Conservation (phyloP, 2,797 vertebrate genomes). For the Heliangelus exortis region DNA sequence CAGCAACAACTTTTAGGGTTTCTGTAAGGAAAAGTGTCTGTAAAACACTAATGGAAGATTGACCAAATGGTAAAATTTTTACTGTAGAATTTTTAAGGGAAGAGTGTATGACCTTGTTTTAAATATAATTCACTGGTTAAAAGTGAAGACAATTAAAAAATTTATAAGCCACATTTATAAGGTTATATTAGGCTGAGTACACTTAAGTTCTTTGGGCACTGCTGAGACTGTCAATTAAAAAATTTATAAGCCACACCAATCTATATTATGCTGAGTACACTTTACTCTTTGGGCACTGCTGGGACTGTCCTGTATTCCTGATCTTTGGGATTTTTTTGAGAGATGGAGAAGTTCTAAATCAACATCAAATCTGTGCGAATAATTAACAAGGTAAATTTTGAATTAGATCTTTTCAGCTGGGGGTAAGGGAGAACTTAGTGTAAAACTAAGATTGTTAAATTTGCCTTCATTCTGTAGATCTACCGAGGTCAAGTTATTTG, state of each 20-base stretch:
- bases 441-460: not conserved
- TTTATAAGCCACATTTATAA: not conserved
- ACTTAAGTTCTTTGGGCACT: not conserved
- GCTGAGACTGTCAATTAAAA: not conserved
- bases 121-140: not conserved
- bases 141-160: not conserved
- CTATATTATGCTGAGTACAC: not conserved
- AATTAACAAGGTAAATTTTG: not conserved
- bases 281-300: not conserved
- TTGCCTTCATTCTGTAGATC: not conserved
- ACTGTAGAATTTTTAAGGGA: not conserved
- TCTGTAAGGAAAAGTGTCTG: not conserved
- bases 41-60: not conserved
- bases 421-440: not conserved
- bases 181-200: not conserved
- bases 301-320: not conserved
- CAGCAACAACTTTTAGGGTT: not conserved
- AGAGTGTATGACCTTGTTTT: not conserved
- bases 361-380: not conserved
- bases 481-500: not conserved
- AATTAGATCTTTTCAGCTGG: not conserved
- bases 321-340: not conserved
- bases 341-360: conserved; percentile 25
- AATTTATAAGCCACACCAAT: not conserved
- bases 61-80: not conserved